A percentile compares a stretch with the other conserved stretches of the same genome.
Evolutionary conservation across 2,797 vertebrate genomes (phyloP).

Genomic region (Rousettus madagascariensis): DNA sequence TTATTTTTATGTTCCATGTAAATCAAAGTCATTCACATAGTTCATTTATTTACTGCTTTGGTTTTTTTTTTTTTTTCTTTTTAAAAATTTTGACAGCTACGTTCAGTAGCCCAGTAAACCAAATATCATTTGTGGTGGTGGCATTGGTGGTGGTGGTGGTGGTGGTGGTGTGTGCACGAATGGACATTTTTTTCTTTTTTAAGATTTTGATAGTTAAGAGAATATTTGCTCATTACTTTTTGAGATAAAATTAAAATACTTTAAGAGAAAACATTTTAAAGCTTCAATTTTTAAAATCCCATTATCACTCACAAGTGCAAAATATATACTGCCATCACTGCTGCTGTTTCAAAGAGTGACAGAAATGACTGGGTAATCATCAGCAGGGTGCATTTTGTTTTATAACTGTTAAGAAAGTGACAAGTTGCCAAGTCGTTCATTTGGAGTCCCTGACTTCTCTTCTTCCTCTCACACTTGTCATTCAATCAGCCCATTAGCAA

Average conservation of each 20-base stretch:
- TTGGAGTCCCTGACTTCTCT: background rate
- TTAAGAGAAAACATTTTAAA: background rate
- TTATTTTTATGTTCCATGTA: background rate
- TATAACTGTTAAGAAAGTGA: background rate
- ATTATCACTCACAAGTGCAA: background rate
- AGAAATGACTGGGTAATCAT: background rate
- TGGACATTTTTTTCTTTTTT: background rate
- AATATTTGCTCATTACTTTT: background rate
- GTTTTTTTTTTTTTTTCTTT: background rate
- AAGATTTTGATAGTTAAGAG: background rate
- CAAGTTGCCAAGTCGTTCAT: background rate
- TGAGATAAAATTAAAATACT: constrained; percentile 23
- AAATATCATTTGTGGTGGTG: background rate
- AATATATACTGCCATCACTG: background rate
- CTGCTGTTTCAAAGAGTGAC: background rate
- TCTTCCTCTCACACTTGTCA: background rate
- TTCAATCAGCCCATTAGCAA: background rate
- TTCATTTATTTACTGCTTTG: constrained; percentile 32
- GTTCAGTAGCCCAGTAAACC: background rate
- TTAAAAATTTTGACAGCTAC: background rate
- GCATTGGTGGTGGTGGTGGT: background rate
- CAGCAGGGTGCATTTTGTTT: background rate
- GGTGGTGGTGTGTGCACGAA: background rate
- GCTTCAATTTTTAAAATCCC: background rate
- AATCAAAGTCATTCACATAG: background rate